These are phyloP conservation scores for Pseudanteris insignis DNA, from an alignment of 2,888 invertebrate species.

Conservation along the genomic window DNA sequence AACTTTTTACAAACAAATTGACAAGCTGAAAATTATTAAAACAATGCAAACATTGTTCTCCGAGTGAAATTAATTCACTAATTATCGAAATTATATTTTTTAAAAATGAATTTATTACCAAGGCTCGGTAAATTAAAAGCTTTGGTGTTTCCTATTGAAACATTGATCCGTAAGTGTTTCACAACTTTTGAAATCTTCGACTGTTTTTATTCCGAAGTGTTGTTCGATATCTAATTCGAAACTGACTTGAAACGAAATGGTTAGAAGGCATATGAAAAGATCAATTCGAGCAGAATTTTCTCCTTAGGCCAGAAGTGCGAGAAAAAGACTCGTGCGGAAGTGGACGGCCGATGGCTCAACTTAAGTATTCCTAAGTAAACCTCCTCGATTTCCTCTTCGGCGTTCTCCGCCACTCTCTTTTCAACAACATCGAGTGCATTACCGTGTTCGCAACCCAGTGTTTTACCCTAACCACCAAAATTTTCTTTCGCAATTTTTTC, in stretches of 20 bases:
- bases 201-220: no score
- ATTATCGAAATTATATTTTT: no score
- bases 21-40: no score
- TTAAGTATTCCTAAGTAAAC: conserved; percentile 58
- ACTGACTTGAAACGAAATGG: conserved; percentile 4
- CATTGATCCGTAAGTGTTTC: no score
- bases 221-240: neutral
- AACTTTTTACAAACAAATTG: no score
- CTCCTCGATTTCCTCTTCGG: conserved; percentile 44
- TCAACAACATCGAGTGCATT: conserved; percentile 58
- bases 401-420: conserved; percentile 47
- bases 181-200: no score
- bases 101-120: no score
- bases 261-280: conserved; percentile 29
- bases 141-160: no score
- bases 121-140: neutral
- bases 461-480: conserved; percentile 49
- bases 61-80: no score
- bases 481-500: conserved; percentile 42
- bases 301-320: conserved; percentile 42
- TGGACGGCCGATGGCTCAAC: conserved; percentile 48
- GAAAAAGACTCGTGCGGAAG: conserved; percentile 39
- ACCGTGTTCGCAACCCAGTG: conserved; percentile 58
- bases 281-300: conserved; percentile 45
- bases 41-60: no score